Percentiles rank a stretch among this genome's conserved stretches.
These are phyloP conservation scores for Xyliphius kryptos DNA, from an alignment of 2,113 vertebrate genomes.

Conservation along the genomic window DNA sequence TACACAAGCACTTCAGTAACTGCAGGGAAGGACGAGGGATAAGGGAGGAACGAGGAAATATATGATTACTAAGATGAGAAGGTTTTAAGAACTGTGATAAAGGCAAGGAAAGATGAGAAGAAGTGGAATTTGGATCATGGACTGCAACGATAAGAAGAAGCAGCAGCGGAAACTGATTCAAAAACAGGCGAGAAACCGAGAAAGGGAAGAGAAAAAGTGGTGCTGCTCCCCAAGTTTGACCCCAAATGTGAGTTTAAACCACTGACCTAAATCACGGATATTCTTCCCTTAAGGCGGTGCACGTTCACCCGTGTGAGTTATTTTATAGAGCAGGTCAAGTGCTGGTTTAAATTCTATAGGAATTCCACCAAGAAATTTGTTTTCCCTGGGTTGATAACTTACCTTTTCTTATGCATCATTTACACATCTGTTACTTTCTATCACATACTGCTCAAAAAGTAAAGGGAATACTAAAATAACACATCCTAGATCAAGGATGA, in stretches of 20 bases:
- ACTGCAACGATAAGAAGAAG: constrained; percentile 19
- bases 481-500: too few relatives aligned
- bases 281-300: not conserved
- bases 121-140: constrained; percentile 11
- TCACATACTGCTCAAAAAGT: too few relatives aligned
- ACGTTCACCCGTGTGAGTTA: not conserved
- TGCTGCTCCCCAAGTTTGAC: not conserved
- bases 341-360: not conserved
- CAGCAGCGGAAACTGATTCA: not conserved
- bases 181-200: not conserved
- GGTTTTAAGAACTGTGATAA: constrained; percentile 9
- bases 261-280: constrained; percentile 5
- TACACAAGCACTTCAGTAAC: constrained; percentile 2
- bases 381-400: too few relatives aligned
- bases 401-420: too few relatives aligned
- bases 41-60: not conserved
- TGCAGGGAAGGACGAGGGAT: not conserved
- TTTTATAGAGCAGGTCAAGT: not conserved
- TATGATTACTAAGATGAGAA: not conserved
- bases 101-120: constrained; percentile 6
- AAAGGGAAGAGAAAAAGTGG: not conserved
- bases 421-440: too few relatives aligned
- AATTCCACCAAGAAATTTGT: too few relatives aligned
- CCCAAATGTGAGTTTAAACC: constrained; percentile 10
- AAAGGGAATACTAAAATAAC: too few relatives aligned